These are phyloP conservation scores for Drosophila rufa DNA, from an alignment of 1,140 invertebrate species.

Conservation along the genomic window DNA sequence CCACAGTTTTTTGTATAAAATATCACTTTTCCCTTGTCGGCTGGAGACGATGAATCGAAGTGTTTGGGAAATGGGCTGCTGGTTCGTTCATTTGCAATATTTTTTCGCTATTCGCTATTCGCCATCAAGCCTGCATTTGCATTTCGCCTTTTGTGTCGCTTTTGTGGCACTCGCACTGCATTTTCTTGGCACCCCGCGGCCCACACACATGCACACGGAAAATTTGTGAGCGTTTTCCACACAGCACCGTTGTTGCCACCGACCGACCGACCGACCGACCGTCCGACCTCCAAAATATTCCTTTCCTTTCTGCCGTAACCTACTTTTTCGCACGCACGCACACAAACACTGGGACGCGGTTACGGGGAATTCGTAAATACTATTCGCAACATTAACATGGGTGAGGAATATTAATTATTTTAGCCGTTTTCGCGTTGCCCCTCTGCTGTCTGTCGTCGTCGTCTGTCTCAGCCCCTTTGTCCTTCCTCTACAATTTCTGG, in stretches of 20 bases:
- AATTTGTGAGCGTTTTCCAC: constrained; percentile 48
- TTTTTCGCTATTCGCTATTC: constrained; percentile 17
- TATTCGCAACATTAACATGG: constrained; percentile 36
- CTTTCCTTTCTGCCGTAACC: constrained; percentile 49
- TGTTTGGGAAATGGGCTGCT: constrained; percentile 49
- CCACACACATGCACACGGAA: constrained; percentile 62
- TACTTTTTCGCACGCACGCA: constrained; percentile 58
- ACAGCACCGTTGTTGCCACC: constrained; percentile 1
- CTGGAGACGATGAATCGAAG: constrained; percentile 49
- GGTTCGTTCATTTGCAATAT: constrained; percentile 52
- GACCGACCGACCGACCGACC: constrained; percentile 24
- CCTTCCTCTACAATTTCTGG: constrained; percentile 65
- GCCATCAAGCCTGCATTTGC: constrained; percentile 69
- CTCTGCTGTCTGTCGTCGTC: constrained; percentile 7
- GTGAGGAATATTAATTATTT: constrained; percentile 23
- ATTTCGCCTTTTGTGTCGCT: constrained; percentile 58
- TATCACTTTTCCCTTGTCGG: constrained; percentile 64
- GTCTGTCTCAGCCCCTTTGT: constrained; percentile 25
- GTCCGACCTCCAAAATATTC: constrained; percentile 54
- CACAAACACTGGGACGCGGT: constrained; percentile 17
- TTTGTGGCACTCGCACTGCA: constrained; percentile 61
- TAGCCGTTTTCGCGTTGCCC: neutral
- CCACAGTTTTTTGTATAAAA: constrained; percentile 65
- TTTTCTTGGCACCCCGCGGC: constrained; percentile 59
- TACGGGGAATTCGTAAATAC: constrained; percentile 26